phyloP scores from a whole-genome alignment of 2,888 invertebrate genomes.

The Antitype chi region DNA sequence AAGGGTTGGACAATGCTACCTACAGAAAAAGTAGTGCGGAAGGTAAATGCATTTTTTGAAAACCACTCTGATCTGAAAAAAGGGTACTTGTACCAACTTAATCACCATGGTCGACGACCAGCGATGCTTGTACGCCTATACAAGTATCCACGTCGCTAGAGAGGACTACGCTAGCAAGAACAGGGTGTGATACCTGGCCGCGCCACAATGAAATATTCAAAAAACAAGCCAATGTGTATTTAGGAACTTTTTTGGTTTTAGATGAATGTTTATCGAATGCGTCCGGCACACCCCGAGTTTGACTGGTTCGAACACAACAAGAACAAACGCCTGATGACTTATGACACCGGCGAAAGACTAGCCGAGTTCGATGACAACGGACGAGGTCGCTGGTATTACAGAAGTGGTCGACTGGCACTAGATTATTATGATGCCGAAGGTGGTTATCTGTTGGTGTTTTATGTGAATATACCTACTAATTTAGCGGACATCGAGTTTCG shows the following conservation, averaged over 20 bases:
- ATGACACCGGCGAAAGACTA: constrained; percentile 82
- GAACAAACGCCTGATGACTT: constrained; percentile 78
- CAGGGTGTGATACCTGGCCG: not conserved
- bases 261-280: constrained; percentile 88
- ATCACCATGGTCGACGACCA: no score
- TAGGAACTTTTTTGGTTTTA: constrained; percentile 51
- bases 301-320: constrained; percentile 87
- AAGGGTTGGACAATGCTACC: constrained; percentile 88
- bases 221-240: not conserved
- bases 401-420: constrained; percentile 82
- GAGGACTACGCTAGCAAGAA: not conserved
- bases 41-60: constrained; percentile 69
- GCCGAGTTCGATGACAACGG: constrained; percentile 85
- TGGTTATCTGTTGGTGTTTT: constrained; percentile 49
- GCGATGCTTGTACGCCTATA: not conserved
- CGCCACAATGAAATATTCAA: not conserved
- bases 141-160: not conserved
- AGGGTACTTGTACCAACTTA: not conserved
- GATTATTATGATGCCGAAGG: constrained; percentile 87
- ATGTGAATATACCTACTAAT: not conserved
- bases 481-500: not conserved
- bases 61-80: not conserved
- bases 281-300: constrained; percentile 85
- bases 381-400: constrained; percentile 83
- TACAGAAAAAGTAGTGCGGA: constrained; percentile 87